Evolutionary conservation across 2,113 vertebrate species (phyloP), one percentile per base, ranked within the genome.

Genomic region (Periophthalmodon schlosseri): DNA sequence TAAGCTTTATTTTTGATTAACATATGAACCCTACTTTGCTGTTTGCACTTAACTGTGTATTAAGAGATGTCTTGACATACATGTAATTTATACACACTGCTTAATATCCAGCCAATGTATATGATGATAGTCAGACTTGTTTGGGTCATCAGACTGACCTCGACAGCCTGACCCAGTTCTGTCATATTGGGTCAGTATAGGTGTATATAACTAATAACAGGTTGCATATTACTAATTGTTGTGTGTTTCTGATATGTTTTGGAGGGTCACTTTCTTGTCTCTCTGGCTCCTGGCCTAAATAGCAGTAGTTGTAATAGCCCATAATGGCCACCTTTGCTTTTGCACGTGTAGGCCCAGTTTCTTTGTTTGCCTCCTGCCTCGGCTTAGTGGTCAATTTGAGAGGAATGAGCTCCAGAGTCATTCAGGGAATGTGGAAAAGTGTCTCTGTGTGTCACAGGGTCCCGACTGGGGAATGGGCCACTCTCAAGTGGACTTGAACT

Each of bases 401-500:
- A 87, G 89, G 90, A 93, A 91, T 92, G 92, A 92, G 83, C 49
- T 78, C 85, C 76, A 5, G 63, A 91, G 91, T 88, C 86, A 93
- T 93, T 80, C 60, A 63, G 90, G 86, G 92, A 94, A 94, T 94
- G 91, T 89, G 78, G 87, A 80, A 84, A 83, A 85, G 87, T 78
- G 73, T 88, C 77, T 82, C 66, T 44, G 60, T 77, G 84, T 86
- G 84, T 86, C 79, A 71, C 77, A 79, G 86, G 77, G 78, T 84
- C 81, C 87, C 60, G 66, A 70, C 64, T 73, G 28, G 56, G 71
- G 78, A 60, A 3, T 50, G 49, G 69, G 52, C 0, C 36, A 44
- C 71, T 77, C 63, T 58, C 33, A 58, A 75, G 76, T 88, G 85
- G 81, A 87, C 82, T 63, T 91, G 88, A 90, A 88, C 92, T 91